Evolutionary conservation across 53 echinoderm and acorn worm species (phyloP).

Genomic region (Stichopus horrens): DNA sequence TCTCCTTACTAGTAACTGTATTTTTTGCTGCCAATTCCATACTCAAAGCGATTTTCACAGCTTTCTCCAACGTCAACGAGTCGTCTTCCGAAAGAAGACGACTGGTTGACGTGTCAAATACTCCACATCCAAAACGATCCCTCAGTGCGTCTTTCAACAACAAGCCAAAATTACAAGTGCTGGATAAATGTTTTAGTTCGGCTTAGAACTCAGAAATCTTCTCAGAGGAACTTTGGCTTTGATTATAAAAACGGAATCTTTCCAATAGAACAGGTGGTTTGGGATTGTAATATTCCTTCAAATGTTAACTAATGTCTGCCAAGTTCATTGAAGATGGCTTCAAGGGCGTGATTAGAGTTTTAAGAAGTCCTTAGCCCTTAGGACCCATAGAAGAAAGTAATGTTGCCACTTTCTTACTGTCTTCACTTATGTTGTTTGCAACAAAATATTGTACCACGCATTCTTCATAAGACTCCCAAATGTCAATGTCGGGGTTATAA

Average conservation of each 20-base stretch:
- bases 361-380: constrained; percentile 1
- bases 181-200: constrained; percentile 31
- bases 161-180: constrained; percentile 34
- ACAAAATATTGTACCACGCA: neutral
- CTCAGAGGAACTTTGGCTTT: constrained; percentile 28
- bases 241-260: constrained; percentile 35
- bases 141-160: constrained; percentile 47
- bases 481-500: neutral
- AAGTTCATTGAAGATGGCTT: constrained; percentile 13
- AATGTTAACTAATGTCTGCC: neutral
- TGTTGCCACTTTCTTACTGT: neutral
- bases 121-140: constrained; percentile 45
- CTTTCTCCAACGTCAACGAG: too few relatives aligned
- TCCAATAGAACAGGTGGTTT: constrained; percentile 41
- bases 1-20: too few relatives aligned
- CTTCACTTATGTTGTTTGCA: too few relatives aligned
- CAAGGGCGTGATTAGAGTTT: neutral
- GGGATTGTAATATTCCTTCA: constrained; percentile 11
- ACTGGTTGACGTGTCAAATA: constrained; percentile 12
- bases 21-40: constrained; percentile 45
- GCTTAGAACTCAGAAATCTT: constrained; percentile 30
- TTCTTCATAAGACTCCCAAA: constrained; percentile 7
- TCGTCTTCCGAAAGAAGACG: constrained; percentile 43
- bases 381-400: neutral
- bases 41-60: too few relatives aligned